phyloP scores from a whole-genome alignment of 2,797 vertebrate species.

The Champsocephalus esox region DNA sequence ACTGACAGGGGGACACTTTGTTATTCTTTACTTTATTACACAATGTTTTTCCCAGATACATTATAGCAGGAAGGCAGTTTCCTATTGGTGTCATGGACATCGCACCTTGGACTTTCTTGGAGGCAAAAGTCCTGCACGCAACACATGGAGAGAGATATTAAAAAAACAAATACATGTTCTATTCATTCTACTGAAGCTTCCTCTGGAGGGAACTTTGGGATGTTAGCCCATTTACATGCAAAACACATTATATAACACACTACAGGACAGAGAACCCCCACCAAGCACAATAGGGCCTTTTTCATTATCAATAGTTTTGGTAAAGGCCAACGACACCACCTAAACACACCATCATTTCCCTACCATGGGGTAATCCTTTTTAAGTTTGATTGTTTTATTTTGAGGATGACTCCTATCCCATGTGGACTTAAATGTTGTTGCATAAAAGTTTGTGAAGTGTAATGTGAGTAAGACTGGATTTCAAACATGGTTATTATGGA shows the following conservation, averaged over 20 bases:
- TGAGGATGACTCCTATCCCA: neutral
- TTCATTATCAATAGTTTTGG: neutral
- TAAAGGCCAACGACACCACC: neutral
- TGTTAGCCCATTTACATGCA: too few relatives aligned
- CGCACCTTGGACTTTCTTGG: neutral
- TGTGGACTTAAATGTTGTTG: neutral
- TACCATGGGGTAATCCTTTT: neutral
- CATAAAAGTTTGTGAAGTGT: neutral
- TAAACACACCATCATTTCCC: neutral
- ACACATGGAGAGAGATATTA: too few relatives aligned
- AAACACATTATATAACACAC: too few relatives aligned
- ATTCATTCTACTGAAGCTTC: too few relatives aligned
- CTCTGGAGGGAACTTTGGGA: too few relatives aligned
- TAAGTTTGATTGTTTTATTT: too few relatives aligned
- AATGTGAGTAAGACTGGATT: neutral
- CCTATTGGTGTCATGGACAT: neutral
- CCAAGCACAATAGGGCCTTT: too few relatives aligned
- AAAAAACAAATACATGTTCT: too few relatives aligned
- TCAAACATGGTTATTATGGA: neutral
- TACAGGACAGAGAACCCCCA: too few relatives aligned
- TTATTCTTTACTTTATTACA: neutral
- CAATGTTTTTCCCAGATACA: neutral
- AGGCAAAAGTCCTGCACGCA: neutral
- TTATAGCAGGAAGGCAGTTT: neutral
- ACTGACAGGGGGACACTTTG: neutral